Evolutionary conservation across 2,113 vertebrate genomes (phyloP).

Genomic region (Chauna torquata): DNA sequence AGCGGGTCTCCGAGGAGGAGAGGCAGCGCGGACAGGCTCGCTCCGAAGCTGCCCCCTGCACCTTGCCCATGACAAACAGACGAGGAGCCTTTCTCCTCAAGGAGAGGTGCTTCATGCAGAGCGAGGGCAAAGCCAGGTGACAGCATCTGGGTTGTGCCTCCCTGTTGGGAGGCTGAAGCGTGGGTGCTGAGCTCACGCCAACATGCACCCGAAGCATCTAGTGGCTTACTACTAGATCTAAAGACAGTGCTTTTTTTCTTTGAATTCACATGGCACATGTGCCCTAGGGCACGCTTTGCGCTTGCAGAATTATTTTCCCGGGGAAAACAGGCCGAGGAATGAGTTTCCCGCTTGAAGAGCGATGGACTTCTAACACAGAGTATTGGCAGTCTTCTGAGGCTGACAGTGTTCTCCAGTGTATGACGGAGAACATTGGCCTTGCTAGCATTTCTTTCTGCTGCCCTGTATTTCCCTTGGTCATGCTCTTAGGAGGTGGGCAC

Average conservation of each 20-base stretch:
- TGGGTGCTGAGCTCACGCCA: background rate
- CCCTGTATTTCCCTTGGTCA: background rate
- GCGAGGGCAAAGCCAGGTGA: background rate
- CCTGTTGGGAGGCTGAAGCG: background rate
- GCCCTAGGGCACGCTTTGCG: accelerated
- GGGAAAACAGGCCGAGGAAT: background rate
- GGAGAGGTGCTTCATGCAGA: accelerated
- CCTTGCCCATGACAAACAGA: accelerated
- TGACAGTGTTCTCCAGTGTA: background rate
- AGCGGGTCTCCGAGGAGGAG: accelerated
- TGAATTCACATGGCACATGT: accelerated
- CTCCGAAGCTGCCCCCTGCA: background rate
- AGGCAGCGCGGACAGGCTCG: accelerated
- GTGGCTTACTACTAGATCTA: accelerated
- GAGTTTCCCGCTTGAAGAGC: background rate
- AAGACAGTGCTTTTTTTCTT: background rate
- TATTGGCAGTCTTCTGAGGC: background rate
- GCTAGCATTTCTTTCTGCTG: too few species aligned
- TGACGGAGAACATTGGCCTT: too few species aligned
- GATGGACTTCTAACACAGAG: background rate
- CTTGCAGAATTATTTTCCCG: background rate
- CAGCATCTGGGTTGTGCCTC: accelerated
- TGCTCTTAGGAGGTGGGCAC: background rate
- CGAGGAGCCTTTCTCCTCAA: background rate
- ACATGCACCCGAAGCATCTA: background rate